phyloP scores from a whole-genome alignment of 2,888 invertebrate species.

The Lomographa bimaculata region DNA sequence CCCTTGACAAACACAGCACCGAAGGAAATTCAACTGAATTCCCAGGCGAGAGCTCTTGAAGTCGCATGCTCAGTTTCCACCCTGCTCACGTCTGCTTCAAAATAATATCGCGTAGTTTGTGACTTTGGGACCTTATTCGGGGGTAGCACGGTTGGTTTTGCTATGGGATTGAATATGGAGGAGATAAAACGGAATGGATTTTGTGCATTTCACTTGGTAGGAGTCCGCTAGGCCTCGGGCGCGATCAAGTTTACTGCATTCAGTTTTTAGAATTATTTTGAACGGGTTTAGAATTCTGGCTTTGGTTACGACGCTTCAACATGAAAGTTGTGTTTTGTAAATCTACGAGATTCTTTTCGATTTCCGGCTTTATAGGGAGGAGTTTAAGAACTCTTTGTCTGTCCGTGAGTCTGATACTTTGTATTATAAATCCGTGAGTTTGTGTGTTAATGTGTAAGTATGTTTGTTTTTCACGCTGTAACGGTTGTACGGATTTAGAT shows the following conservation, averaged over 20 bases:
- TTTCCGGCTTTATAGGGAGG: background rate
- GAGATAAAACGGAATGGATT: conserved; percentile 79
- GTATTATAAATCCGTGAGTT: too few relatives aligned
- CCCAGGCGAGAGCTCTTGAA: conserved; percentile 44
- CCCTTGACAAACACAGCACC: conserved; percentile 55
- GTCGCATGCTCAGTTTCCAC: conserved; percentile 47
- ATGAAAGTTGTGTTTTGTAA: conserved; percentile 23
- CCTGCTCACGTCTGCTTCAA: conserved; percentile 58
- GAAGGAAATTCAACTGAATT: conserved; percentile 55
- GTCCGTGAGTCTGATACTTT: too few relatives aligned
- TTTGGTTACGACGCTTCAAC: conserved; percentile 26
- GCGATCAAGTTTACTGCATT: conserved; percentile 44
- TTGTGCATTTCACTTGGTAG: conserved; percentile 75
- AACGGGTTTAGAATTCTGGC: conserved; percentile 33
- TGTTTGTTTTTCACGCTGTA: too few relatives aligned
- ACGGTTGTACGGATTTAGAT: too few relatives aligned
- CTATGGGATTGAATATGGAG: conserved; percentile 42
- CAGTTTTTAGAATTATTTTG: conserved; percentile 37
- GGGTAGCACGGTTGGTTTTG: conserved; percentile 38
- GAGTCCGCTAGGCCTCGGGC: conserved; percentile 45
- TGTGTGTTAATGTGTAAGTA: too few relatives aligned
- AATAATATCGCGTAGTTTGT: conserved; percentile 43
- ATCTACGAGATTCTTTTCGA: conserved; percentile 2
- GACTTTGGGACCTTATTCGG: conserved; percentile 40
- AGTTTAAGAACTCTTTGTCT: conserved; percentile 8